Conservation (phyloP, 64 coral and sea anemone genomes). For the Montipora efflorescens region DNA sequence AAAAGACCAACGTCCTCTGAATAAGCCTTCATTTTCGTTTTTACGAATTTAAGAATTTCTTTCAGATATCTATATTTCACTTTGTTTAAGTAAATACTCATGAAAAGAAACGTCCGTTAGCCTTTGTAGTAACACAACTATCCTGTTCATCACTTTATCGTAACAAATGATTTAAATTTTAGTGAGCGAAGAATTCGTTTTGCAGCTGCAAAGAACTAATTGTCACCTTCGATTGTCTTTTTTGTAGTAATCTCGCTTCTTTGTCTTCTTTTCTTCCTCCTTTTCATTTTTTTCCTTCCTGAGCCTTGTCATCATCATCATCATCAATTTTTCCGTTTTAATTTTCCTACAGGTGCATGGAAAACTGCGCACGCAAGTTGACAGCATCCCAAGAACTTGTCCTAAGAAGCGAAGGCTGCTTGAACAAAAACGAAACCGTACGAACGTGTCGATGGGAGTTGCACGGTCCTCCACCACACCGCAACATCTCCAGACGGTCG, state of each 20-base stretch:
- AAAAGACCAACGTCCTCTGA: too few species aligned
- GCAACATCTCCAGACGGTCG: not conserved
- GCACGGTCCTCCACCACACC: not conserved
- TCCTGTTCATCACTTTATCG: too few species aligned
- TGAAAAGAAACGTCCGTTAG: too few species aligned
- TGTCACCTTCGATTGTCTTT: not conserved
- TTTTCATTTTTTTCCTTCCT: not conserved
- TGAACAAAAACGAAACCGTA: not conserved
- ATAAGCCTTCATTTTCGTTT: too few species aligned
- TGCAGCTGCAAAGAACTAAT: too few species aligned
- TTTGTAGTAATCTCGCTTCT: not conserved
- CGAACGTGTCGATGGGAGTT: constrained; percentile 29
- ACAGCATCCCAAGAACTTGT: constrained; percentile 12
- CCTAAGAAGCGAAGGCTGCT: constrained; percentile 4
- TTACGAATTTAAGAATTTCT: too few species aligned
- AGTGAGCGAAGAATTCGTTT: too few species aligned
- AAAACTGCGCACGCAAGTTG: constrained; percentile 50
- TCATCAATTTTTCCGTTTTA: not conserved
- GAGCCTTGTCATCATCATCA: not conserved
- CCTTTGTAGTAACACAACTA: too few species aligned
- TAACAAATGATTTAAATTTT: too few species aligned
- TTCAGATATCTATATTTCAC: too few species aligned
- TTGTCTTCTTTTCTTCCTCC: not conserved
- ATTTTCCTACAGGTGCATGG: constrained; percentile 32
- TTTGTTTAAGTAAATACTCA: too few species aligned